These are phyloP conservation scores for Micrastur ruficollis DNA, from an alignment of 2,797 vertebrate genomes.

Conservation along the genomic window DNA sequence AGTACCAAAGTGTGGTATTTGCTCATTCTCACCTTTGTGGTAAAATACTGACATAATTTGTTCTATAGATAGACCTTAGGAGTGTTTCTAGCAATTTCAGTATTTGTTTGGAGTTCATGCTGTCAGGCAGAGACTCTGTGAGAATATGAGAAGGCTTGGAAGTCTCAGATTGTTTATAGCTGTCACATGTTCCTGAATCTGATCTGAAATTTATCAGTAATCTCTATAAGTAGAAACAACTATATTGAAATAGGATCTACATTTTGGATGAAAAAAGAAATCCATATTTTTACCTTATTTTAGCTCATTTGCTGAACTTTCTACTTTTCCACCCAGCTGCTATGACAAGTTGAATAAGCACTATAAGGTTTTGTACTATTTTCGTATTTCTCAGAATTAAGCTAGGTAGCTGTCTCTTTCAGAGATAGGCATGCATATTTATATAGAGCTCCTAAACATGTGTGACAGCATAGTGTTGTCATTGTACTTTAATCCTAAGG, in stretches of 20 bases:
- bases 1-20: background rate
- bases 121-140: background rate
- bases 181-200: background rate
- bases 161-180: background rate
- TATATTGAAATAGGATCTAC: background rate
- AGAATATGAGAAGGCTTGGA: background rate
- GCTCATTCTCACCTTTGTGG: background rate
- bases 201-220: background rate
- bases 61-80: background rate
- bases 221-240: background rate
- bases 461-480: background rate
- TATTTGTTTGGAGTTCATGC: background rate
- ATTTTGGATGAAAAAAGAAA: background rate
- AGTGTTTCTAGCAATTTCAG: background rate
- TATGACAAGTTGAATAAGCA: background rate
- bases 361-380: background rate
- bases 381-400: background rate
- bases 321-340: background rate
- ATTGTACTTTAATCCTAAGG: background rate
- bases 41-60: background rate
- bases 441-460: background rate
- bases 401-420: background rate
- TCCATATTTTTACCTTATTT: background rate
- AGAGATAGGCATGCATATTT: background rate
- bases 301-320: background rate